Evolutionary conservation across 92 coral and sea anemone genomes (phyloP).

Genomic region (Umimayanthus kanabou): DNA sequence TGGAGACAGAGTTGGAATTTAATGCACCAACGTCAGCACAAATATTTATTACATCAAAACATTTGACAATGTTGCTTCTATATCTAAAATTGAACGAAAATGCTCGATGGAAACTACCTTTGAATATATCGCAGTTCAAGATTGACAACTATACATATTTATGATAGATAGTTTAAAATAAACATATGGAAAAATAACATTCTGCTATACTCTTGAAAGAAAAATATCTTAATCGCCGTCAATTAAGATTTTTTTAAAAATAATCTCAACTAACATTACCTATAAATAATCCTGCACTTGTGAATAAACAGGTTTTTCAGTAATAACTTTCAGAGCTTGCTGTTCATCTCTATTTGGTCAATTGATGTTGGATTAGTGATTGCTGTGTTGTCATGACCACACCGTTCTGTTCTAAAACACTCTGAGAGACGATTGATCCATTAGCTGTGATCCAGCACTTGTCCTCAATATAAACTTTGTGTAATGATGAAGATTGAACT

Average conservation of each 20-base stretch:
- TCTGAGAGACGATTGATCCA: background rate
- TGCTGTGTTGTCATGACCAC: background rate
- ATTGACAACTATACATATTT: too few relatives aligned
- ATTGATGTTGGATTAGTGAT: background rate
- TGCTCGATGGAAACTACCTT: too few relatives aligned
- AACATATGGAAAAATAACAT: too few relatives aligned
- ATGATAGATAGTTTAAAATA: too few relatives aligned
- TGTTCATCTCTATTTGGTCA: background rate
- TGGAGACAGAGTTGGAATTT: background rate
- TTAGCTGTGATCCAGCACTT: background rate
- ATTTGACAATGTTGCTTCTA: background rate
- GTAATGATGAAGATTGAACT: background rate
- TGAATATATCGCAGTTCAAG: too few relatives aligned
- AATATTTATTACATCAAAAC: background rate
- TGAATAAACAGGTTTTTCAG: background rate
- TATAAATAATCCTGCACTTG: background rate
- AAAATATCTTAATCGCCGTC: background rate
- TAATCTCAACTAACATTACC: background rate
- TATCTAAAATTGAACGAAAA: too few relatives aligned
- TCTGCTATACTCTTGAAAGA: background rate
- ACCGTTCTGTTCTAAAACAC: background rate
- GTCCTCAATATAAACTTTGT: background rate
- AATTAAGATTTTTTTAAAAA: too few relatives aligned
- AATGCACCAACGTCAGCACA: background rate
- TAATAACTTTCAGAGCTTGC: background rate